phyloP scores from a whole-genome alignment of 2,888 invertebrate species.

The Mystacides longicornis region DNA sequence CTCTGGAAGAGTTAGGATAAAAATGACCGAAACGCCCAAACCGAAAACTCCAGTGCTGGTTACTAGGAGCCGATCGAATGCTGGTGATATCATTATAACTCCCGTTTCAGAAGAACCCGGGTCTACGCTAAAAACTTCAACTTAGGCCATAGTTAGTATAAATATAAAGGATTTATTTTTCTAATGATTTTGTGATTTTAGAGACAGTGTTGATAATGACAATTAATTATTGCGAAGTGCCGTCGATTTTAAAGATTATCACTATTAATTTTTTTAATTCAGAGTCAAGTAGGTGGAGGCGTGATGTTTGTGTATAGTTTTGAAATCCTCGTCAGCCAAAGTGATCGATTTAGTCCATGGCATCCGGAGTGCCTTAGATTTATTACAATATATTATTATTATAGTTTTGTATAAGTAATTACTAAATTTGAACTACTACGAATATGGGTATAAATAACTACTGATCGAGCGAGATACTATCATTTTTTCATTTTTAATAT shows the following conservation, averaged over 20 bases:
- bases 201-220: no score
- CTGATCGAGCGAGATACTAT: no score
- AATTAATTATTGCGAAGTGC: no score
- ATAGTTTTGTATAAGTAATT: no score
- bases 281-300: not conserved
- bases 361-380: slow-evolving; percentile 20
- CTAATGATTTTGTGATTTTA: not conserved
- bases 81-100: slow-evolving; percentile 70
- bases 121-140: slow-evolving; percentile 17
- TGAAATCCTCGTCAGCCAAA: slow-evolving; percentile 42
- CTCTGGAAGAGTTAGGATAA: slow-evolving; percentile 72
- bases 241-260: no score
- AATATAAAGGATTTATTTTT: not conserved
- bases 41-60: slow-evolving; percentile 78
- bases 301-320: not conserved
- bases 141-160: slow-evolving; percentile 14
- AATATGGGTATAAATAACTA: no score
- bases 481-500: no score
- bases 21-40: slow-evolving; percentile 66
- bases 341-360: slow-evolving; percentile 45
- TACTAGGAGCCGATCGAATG: slow-evolving; percentile 66
- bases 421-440: no score
- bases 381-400: no score
- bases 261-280: no score
- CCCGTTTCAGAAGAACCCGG: slow-evolving; percentile 38